phyloP scores from a whole-genome alignment of 2,113 vertebrate species.

The Rallus limicola region DNA sequence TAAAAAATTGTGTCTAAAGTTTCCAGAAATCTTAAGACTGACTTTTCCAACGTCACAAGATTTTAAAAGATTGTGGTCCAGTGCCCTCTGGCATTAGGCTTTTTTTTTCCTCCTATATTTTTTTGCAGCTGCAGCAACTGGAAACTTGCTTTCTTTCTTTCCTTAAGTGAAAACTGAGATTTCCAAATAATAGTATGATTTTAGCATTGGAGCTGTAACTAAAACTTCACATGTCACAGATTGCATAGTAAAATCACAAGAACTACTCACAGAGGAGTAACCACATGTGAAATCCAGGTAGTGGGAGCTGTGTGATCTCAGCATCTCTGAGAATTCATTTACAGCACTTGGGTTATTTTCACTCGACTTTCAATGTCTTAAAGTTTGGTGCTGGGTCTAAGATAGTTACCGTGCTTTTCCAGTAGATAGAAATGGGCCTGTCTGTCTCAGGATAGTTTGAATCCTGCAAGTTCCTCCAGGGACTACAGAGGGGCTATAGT shows the following conservation, averaged over 20 bases:
- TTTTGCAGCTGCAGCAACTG: not conserved
- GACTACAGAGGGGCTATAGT: not conserved
- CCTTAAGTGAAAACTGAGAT: not conserved
- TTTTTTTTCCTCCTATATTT: not conserved
- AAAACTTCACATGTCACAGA: conserved; percentile 26
- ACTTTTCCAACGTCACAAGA: not conserved
- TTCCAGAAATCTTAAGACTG: not conserved
- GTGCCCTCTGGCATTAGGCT: not conserved
- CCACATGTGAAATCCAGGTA: not conserved
- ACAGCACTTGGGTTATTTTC: not conserved
- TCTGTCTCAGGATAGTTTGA: not conserved
- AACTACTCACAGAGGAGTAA: not conserved
- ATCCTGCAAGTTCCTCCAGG: not conserved
- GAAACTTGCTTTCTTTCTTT: not conserved
- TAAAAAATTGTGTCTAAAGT: not conserved
- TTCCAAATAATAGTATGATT: conserved; percentile 11
- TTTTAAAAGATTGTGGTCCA: not conserved
- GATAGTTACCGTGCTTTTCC: not conserved
- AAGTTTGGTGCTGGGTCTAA: not conserved
- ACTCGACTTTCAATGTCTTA: not conserved
- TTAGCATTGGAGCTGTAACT: not conserved
- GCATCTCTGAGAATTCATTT: conserved; percentile 2
- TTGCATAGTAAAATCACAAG: not conserved
- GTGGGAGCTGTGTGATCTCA: not conserved
- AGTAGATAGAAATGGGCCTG: not conserved